Conservation (phyloP, 2,797 vertebrate genomes). For the Lagodon rhomboides region DNA sequence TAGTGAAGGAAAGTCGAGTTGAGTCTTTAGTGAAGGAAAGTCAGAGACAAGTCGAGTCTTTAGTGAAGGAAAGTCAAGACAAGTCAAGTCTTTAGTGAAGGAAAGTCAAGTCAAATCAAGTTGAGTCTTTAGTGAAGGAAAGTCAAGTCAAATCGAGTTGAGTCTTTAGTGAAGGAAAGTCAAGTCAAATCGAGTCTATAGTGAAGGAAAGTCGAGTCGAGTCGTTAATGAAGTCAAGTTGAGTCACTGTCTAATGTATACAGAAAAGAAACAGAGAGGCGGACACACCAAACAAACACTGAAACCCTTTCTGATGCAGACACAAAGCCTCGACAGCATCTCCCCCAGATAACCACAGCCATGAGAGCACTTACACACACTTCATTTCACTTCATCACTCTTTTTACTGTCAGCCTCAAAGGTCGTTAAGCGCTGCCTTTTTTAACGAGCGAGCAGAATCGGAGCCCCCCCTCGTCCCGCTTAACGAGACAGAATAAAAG, state of each 20-base stretch:
- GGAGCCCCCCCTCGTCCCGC: constrained; percentile 16
- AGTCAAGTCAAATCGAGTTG: too few relatives aligned
- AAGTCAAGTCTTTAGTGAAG: too few relatives aligned
- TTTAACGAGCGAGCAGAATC: constrained; percentile 61
- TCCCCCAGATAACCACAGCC: constrained; percentile 25
- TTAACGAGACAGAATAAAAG: constrained; percentile 62
- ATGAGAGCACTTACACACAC: constrained; percentile 48
- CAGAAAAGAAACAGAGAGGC: not conserved
- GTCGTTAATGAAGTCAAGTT: too few relatives aligned
- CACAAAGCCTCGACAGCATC: not conserved
- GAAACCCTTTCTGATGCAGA: not conserved
- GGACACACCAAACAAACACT: not conserved
- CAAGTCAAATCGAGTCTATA: not conserved
- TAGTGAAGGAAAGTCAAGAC: too few relatives aligned
- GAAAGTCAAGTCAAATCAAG: too few relatives aligned
- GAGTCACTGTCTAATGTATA: not conserved
- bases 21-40: too few relatives aligned
- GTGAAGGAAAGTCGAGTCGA: too few relatives aligned
- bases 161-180: too few relatives aligned
- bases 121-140: too few relatives aligned
- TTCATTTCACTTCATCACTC: constrained; percentile 56
- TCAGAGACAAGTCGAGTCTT: too few relatives aligned
- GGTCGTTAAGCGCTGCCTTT: constrained; percentile 56
- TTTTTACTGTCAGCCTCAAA: constrained; percentile 65
- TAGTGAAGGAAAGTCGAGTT: too few relatives aligned